A percentile compares a stretch with the other conserved stretches of the same genome.
Evolutionary conservation across 2,888 invertebrate genomes (phyloP).

Genomic region (Mythimna vitellina): DNA sequence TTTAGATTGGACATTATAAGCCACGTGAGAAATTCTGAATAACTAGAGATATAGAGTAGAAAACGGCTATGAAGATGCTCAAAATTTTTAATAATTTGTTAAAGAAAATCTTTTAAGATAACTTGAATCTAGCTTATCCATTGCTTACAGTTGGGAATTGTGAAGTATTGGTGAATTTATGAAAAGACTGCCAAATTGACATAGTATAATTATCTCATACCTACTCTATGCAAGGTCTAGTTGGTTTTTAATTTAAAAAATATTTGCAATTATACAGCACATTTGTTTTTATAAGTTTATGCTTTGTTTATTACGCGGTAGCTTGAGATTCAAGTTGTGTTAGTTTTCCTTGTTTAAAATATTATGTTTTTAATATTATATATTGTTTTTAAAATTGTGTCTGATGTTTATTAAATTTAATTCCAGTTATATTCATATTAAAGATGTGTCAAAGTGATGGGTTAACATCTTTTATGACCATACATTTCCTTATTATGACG

Average conservation of each 20-base stretch:
- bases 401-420: background rate
- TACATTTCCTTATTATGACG: conserved; percentile 39
- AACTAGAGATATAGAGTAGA: too few relatives aligned
- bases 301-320: background rate
- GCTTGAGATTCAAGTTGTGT: background rate
- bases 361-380: background rate
- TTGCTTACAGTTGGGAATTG: background rate
- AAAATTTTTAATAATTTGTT: background rate
- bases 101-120: background rate
- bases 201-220: too few relatives aligned
- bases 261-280: too few relatives aligned
- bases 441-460: background rate
- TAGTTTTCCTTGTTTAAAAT: background rate
- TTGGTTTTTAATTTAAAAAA: too few relatives aligned
- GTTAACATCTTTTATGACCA: conserved; percentile 18
- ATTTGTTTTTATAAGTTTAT: too few relatives aligned
- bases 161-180: too few relatives aligned
- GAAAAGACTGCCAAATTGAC: too few relatives aligned
- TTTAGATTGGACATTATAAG: background rate
- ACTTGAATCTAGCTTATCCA: background rate
- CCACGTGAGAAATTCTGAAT: background rate
- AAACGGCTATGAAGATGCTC: background rate
- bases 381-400: too few relatives aligned
- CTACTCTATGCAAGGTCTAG: too few relatives aligned
- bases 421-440: background rate